Conservation (phyloP, 2,113 vertebrate species). For the Charina bottae region DNA sequence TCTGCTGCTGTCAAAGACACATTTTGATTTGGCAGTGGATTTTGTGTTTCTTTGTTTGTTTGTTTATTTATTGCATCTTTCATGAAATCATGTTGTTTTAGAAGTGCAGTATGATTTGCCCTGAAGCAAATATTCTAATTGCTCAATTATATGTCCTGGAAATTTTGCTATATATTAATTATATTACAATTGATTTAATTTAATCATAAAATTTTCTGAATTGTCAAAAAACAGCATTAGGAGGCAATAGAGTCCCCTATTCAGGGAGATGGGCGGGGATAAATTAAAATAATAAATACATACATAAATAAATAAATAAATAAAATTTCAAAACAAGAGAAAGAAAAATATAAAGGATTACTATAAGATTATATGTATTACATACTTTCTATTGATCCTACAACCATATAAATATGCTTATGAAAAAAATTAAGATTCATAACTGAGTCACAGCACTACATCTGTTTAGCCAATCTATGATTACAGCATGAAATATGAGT, state of each 20-base stretch:
- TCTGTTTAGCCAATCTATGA: background rate
- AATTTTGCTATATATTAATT: background rate
- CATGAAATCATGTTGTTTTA: background rate
- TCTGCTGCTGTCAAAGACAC: background rate
- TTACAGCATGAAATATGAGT: background rate
- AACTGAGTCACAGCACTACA: background rate
- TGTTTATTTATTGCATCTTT: background rate
- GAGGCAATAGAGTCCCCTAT: too few relatives aligned
- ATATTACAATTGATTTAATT: background rate
- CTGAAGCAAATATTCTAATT: background rate
- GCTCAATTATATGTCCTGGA: background rate
- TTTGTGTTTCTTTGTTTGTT: background rate
- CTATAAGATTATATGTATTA: background rate
- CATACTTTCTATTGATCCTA: background rate
- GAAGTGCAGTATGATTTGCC: background rate
- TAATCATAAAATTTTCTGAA: background rate
- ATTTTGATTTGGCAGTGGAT: background rate
- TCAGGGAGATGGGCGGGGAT: too few relatives aligned
- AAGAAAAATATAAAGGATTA: background rate
- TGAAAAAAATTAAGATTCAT: constrained; percentile 3
- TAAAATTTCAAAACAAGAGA: background rate
- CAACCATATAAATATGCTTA: background rate
- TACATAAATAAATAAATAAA: too few relatives aligned
- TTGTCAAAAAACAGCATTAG: background rate
- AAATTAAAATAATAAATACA: too few relatives aligned